Evolutionary conservation across 2,888 invertebrate species (phyloP), one percentile per base, ranked within the genome.

Genomic region (Monoplex corrugatus): DNA sequence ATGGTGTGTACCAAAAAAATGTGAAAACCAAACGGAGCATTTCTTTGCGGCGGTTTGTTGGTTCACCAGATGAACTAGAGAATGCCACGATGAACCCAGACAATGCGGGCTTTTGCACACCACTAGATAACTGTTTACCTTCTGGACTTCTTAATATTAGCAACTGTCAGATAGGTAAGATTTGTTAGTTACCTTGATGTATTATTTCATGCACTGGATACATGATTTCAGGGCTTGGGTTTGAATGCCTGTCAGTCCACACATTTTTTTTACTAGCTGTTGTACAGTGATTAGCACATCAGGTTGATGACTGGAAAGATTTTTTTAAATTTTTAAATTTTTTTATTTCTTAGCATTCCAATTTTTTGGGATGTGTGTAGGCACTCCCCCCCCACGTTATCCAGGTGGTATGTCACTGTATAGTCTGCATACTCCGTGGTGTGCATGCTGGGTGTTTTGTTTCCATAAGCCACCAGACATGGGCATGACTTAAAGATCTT

Each of bases 71-170:
- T n/a, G 93, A 93, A 45, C 88, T 95, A 88, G 93, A 91, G 32
- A 95, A 94, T 90, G 93, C 92, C 23, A 92, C 93, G 5, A 89
- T 90, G 3, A 94, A 94, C 89, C 95, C 95, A 3, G 95, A 94
- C 88, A 95, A 95, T 89, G 91, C 92, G 40, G 95, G 95, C 10
- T 95, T 95, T 91, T 95, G 95, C 92, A 94, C 94, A 3, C 95
- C 95, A 6, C 86, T 8, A 2, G n/a, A 92, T 63, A 88, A 92
- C 3, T 94, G 94, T 90, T 91, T 95, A 35, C 94, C 94, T 8
- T 91, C 92, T 23, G 95, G 95, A 0, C 86, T 95, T 43, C 91
- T 94, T 32, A 95, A 95, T 88, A 91, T 95, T 68, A 93, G 94
- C 43, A 85, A 89, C 45, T 94, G 94, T 90, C 93, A 93, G 83